phyloP scores from a whole-genome alignment of 2,888 invertebrate species.

The Ecliptopera silaceata region DNA sequence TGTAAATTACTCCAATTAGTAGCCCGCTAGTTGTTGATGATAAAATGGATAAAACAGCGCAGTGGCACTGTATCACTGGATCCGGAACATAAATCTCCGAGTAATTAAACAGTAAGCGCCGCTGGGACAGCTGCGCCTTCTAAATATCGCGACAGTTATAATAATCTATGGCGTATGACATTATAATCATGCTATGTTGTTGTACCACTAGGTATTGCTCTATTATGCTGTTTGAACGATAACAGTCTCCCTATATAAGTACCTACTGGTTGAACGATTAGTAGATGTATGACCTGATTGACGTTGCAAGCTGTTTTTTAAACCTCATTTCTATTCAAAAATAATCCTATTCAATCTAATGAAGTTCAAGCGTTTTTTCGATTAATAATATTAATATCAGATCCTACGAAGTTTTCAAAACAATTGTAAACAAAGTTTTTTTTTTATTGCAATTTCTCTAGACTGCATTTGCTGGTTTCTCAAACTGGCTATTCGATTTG shows the following conservation, averaged over 20 bases:
- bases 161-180: not conserved
- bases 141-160: constrained; percentile 4
- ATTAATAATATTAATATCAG: too few relatives aligned
- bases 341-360: too few relatives aligned
- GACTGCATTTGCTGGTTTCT: too few relatives aligned
- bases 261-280: too few relatives aligned
- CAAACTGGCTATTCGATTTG: too few relatives aligned
- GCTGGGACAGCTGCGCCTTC: constrained; percentile 4
- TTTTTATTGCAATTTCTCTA: too few relatives aligned
- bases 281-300: too few relatives aligned
- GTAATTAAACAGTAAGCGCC: constrained; percentile 23
- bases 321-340: too few relatives aligned
- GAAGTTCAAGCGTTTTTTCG: too few relatives aligned
- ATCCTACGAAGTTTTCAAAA: too few relatives aligned
- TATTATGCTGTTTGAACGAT: not conserved
- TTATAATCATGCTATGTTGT: not conserved
- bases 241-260: not conserved
- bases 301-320: too few relatives aligned
- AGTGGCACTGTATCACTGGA: constrained; percentile 6
- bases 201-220: not conserved
- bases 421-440: too few relatives aligned
- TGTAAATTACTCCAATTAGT: constrained; percentile 25
- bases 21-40: constrained; percentile 12
- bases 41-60: constrained; percentile 16
- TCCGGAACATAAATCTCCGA: constrained; percentile 17